These are phyloP conservation scores for Acanthosepion pharaonis DNA, from an alignment of 2,888 invertebrate genomes.

Conservation along the genomic window DNA sequence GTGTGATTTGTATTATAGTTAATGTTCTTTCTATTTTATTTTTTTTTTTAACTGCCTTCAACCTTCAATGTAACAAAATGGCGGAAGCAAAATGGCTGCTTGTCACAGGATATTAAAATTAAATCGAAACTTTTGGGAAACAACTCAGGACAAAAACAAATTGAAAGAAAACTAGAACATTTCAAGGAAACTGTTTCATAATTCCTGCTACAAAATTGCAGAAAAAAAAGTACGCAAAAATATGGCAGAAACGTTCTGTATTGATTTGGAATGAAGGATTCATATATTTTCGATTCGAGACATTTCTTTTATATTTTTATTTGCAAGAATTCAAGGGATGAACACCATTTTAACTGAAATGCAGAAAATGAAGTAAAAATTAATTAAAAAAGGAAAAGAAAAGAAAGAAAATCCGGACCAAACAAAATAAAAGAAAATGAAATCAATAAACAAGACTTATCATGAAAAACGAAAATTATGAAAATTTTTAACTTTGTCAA, in stretches of 20 bases:
- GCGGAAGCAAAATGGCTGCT: conserved; percentile 4
- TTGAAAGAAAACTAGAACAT: neutral
- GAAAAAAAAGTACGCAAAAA: neutral
- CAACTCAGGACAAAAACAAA: neutral
- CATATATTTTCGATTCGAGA: neutral
- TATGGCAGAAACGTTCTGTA: neutral
- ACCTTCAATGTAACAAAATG: neutral
- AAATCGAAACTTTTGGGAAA: neutral
- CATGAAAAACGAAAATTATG: no score
- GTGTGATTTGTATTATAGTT: neutral
- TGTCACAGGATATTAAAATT: conserved; percentile 33
- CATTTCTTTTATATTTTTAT: neutral
- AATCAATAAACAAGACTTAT: no score
- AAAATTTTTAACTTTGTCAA: no score
- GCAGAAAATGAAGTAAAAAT: conserved; percentile 3
- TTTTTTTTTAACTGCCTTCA: neutral
- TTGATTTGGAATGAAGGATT: neutral
- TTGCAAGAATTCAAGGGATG: neutral
- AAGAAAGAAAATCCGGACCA: neutral
- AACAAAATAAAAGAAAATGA: neutral
- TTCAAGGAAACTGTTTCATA: neutral
- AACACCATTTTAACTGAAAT: neutral
- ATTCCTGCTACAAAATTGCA: neutral
- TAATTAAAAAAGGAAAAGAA: neutral
- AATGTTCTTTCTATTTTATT: neutral